phyloP scores from a whole-genome alignment of 2,888 invertebrate genomes.

The Spodoptera littoralis region DNA sequence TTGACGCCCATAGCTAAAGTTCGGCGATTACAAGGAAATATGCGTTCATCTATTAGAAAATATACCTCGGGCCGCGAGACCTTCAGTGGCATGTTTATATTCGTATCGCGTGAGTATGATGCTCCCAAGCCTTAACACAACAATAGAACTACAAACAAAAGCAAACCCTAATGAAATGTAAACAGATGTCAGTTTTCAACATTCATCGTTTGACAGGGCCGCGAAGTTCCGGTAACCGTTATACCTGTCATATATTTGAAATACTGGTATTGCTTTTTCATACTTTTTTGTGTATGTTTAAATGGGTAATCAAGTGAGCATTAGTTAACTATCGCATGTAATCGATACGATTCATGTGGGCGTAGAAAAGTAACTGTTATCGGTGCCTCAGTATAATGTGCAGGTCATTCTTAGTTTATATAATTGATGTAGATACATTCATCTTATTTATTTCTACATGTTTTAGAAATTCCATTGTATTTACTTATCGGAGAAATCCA shows the following conservation, averaged over 20 bases:
- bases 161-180: conserved; percentile 63
- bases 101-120: conserved; percentile 75
- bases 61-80: conserved; percentile 70
- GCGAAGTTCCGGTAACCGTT: conserved; percentile 73
- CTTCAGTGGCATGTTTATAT: conserved; percentile 77
- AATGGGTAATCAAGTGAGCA: conserved; percentile 66
- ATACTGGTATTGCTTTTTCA: conserved; percentile 70
- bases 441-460: too few species aligned
- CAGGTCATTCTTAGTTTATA: background rate
- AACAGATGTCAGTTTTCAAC: conserved; percentile 66
- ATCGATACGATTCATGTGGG: conserved; percentile 37
- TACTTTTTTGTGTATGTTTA: conserved; percentile 56
- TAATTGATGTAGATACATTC: too few species aligned
- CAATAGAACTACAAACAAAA: conserved; percentile 58
- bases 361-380: conserved; percentile 20
- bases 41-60: conserved; percentile 84
- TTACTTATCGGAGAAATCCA: too few species aligned
- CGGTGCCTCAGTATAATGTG: conserved; percentile 11
- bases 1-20: conserved; percentile 75
- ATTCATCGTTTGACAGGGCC: conserved; percentile 51
- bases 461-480: too few species aligned
- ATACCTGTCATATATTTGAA: conserved; percentile 77
- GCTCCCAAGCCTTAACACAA: conserved; percentile 56
- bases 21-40: conserved; percentile 85
- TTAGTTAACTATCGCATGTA: conserved; percentile 40